Percentiles rank a stretch among this genome's conserved stretches.
These are phyloP conservation scores for Hydractinia echinata DNA, from an alignment of 30 jellyfish, hydroid and myxozoan species.

Conservation along the genomic window DNA sequence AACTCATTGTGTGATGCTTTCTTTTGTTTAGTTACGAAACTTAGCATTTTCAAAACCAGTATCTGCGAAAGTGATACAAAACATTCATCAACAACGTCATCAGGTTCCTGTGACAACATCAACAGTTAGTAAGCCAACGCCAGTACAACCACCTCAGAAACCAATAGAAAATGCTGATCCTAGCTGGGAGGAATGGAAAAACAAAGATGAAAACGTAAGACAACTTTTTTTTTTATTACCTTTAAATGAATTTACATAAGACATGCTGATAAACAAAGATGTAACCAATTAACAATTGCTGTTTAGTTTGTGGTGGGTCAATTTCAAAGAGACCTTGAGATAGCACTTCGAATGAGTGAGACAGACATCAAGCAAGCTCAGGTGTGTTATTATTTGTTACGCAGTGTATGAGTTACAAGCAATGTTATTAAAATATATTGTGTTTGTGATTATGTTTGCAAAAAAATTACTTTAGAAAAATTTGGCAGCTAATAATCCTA, in stretches of 20 bases:
- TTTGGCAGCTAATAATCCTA: neutral
- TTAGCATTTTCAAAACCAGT: conserved; percentile 63
- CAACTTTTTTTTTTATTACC: neutral
- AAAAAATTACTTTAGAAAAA: neutral
- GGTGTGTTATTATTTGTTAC: neutral
- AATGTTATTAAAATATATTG: neutral
- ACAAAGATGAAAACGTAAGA: conserved; percentile 17
- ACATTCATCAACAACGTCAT: conserved; percentile 5
- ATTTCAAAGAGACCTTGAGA: conserved; percentile 61
- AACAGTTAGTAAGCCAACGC: neutral
- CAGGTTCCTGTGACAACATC: conserved; percentile 5
- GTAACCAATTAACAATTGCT: neutral
- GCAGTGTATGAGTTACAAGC: too few species aligned
- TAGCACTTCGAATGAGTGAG: conserved; percentile 52
- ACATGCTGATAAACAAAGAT: neutral
- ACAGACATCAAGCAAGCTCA: conserved; percentile 29
- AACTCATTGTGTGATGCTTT: neutral
- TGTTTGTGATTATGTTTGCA: neutral
- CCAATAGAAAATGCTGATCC: conserved; percentile 27
- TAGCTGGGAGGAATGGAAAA: conserved; percentile 29
- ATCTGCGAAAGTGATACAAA: conserved; percentile 8
- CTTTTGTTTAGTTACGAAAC: conserved; percentile 40
- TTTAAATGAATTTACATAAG: too few species aligned
- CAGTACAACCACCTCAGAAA: conserved; percentile 1
- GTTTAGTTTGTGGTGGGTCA: conserved; percentile 60